phyloP scores from a whole-genome alignment of 2,797 vertebrate genomes.

The Notoglanidium macrostoma region DNA sequence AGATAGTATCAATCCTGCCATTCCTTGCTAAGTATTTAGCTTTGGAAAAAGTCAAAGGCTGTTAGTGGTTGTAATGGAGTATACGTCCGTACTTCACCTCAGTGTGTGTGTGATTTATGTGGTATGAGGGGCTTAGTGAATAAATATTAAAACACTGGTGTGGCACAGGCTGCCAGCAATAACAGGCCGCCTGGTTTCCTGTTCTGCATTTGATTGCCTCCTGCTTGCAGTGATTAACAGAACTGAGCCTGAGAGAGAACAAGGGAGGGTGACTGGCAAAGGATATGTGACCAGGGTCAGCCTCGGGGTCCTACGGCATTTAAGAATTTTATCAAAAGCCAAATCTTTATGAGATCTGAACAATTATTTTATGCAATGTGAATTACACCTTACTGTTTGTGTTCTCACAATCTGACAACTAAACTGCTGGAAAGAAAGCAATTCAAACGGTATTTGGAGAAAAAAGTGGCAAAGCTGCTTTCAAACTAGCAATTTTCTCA shows the following conservation, averaged over 20 bases:
- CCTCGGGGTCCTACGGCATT: conserved; percentile 32
- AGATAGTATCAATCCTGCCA: conserved; percentile 49
- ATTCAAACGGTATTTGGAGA: background rate
- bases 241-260: conserved; percentile 38
- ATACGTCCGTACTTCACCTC: conserved; percentile 61
- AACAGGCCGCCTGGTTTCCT: conserved; percentile 74
- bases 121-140: conserved; percentile 65
- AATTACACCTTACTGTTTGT: conserved; percentile 4
- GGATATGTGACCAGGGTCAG: conserved; percentile 44
- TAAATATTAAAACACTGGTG: conserved; percentile 72
- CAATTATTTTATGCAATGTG: background rate
- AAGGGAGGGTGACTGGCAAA: conserved; percentile 18
- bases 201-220: conserved; percentile 66
- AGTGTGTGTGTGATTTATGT: conserved; percentile 66
- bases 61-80: conserved; percentile 65
- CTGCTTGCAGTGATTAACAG: conserved; percentile 56
- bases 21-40: conserved; percentile 63
- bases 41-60: conserved; percentile 64
- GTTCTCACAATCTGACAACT: background rate
- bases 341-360: background rate
- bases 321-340: conserved; percentile 21
- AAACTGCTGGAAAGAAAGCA: background rate
- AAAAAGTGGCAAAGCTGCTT: background rate
- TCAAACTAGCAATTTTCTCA: background rate
- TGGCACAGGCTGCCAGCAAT: conserved; percentile 69